Conservation (phyloP, 30 jellyfish, hydroid and myxozoan genomes). For the Cassiopea andromeda region DNA sequence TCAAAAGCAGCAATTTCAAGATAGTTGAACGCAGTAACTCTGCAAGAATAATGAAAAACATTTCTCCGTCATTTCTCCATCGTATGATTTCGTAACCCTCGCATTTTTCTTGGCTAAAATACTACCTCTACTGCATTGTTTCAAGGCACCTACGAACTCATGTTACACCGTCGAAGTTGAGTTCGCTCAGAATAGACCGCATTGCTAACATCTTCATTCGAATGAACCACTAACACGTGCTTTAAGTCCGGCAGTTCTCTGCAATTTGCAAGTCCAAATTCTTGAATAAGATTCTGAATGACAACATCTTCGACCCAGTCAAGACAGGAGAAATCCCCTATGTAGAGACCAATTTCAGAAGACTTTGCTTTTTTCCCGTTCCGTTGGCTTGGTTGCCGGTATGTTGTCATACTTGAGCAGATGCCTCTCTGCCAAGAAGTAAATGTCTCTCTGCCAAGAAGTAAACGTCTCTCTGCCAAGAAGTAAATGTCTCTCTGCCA, state of each 20-base stretch:
- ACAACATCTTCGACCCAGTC: slow-evolving; percentile 64
- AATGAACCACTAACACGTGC: neutral
- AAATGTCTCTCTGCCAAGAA: too few relatives aligned
- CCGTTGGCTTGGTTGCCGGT: neutral
- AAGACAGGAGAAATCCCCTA: slow-evolving; percentile 42
- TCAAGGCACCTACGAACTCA: too few relatives aligned
- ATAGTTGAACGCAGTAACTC: too few relatives aligned
- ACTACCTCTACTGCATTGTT: too few relatives aligned
- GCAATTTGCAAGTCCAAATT: slow-evolving; percentile 25
- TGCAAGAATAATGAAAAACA: too few relatives aligned
- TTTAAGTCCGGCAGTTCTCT: slow-evolving; percentile 52
- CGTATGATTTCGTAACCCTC: too few relatives aligned
- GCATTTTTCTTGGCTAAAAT: too few relatives aligned
- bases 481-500: too few relatives aligned
- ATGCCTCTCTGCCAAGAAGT: neutral
- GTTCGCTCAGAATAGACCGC: neutral
- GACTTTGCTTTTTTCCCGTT: neutral
- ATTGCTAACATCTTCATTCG: neutral
- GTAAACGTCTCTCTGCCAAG: neutral
- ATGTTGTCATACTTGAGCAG: neutral
- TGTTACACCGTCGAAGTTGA: neutral
- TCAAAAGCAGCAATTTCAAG: too few relatives aligned
- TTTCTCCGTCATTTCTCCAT: too few relatives aligned
- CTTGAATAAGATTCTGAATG: slow-evolving; percentile 18
- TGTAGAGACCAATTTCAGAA: neutral